phyloP scores from a whole-genome alignment of 2,113 vertebrate genomes.

The Seriola dumerili region DNA sequence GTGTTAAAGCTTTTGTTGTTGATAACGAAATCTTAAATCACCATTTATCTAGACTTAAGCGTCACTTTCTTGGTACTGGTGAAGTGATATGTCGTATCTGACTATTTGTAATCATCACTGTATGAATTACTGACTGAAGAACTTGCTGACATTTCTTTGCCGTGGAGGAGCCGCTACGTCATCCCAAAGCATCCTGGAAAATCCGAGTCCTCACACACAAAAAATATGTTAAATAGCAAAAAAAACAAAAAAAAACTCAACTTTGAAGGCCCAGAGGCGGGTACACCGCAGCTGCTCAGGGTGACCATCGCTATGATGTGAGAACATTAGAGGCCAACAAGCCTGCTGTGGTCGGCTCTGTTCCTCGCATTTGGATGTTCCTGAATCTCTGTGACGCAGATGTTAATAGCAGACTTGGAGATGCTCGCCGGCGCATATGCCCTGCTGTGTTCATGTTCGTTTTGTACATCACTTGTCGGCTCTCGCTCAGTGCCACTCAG shows the following conservation, averaged over 20 bases:
- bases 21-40: not conserved
- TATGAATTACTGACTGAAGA: not conserved
- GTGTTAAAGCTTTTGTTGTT: not conserved
- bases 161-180: constrained; percentile 9
- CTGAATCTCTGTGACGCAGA: constrained; percentile 54
- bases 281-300: constrained; percentile 44
- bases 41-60: not conserved
- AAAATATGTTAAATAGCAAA: constrained; percentile 11
- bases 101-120: not conserved
- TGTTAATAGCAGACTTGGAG: constrained; percentile 69
- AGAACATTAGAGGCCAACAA: constrained; percentile 66
- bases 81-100: not conserved
- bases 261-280: constrained; percentile 4
- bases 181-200: constrained; percentile 46
- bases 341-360: constrained; percentile 65
- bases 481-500: constrained; percentile 52
- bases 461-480: constrained; percentile 39
- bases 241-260: not conserved
- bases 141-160: not conserved
- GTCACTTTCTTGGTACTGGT: constrained; percentile 3
- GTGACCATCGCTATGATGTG: constrained; percentile 65
- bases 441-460: constrained; percentile 45
- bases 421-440: constrained; percentile 23
- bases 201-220: constrained; percentile 6
- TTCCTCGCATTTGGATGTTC: constrained; percentile 64